Evolutionary conservation across 2,888 invertebrate species (phyloP), one percentile per base, ranked within the genome.

Genomic region (Brenthis hecate): DNA sequence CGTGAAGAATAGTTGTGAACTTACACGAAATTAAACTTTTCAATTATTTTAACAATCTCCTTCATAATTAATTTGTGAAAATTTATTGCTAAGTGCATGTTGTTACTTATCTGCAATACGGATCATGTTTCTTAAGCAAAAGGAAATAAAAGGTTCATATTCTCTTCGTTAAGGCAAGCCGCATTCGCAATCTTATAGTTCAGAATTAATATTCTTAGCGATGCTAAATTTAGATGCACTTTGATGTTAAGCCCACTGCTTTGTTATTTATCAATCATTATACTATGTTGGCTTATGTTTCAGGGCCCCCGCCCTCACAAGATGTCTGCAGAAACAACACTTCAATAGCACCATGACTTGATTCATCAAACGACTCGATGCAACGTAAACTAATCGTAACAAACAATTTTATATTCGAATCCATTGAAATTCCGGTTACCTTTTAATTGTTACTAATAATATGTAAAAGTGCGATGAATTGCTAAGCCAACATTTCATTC

Each of bases 301-400:
- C 90, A 93, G 93, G 79, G 88, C 93, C 67, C 92, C 92, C 53
- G 87, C 89, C 73, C 87, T 93, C 70, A 92, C 91, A 72, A 84
- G 92, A 73, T 93, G 93, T 80, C 81, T 91, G 56, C 92, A 91
- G 80, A 80, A 86, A 72, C 85, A 86, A 75, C 85, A 82, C 72
- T 85, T 85, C 82, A 92, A 92, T 80, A 81, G 82, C 80, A 92
- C 91, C 66, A 88, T 84, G 80, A 83, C 83, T 83, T 92, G 91
- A 92, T 84, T 87, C 73, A 74, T 63, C 66, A 71, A 76, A 70
- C 71, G 72, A 77, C 65, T 70, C 74, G 71, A 76, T 66, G 60
- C 58, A 71, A 76, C 74, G 66, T 79, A 74, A 78, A 81, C 77
- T 78, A 78, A 78, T 77, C 76, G 78, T 80, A 81, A 82, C 85